Evolutionary conservation across 2,888 invertebrate genomes (phyloP), one percentile per base, ranked within the genome.

Genomic region (Urechis unicinctus): DNA sequence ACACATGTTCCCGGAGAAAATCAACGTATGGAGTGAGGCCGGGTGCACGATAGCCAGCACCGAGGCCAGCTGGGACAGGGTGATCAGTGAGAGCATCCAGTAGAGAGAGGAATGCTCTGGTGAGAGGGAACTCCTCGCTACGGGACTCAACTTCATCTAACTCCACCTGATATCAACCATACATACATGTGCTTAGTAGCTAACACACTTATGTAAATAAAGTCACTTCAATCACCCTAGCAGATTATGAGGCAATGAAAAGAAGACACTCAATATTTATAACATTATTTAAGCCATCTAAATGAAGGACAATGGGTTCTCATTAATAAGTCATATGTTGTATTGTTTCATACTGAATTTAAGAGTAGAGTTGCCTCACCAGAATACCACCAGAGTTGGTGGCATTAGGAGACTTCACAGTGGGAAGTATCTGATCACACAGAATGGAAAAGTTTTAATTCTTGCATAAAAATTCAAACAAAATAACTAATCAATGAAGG

Each of bases 141-240:
- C 93, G 84, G 3, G 91, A 86, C 77, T 96, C 96, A 55, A 92
- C 87, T 81, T 96, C 94, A 60, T 90, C 90, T 29, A 96, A 81
- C 78, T 96, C 96, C n/a, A 88, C 87, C 79, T 87, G 83, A 36
- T 13, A 36, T 36, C 17, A n/a, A n/a, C n/a, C n/a, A n/a, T n/a
- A 52, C 89, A 56, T 5, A 48, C 9, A 50, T 36, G 21, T 45
- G 45, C 6, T 21, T 45, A 6, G 6, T 45, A 17, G 22, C 21
- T 45, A 9, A 45, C 22, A 45, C 22, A 36, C 17, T 36, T 36
- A 36, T 36, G 36, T 17, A n/a, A n/a, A n/a, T n/a, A n/a, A n/a
- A 36, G 36, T 17, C 36, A 9, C 17, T 36, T 36, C 36, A 36
- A 13, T 36, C 36, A 36, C n/a, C n/a, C n/a, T n/a, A n/a, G n/a